phyloP scores from a whole-genome alignment of 2,888 invertebrate species.

The Xiphydria camelus region DNA sequence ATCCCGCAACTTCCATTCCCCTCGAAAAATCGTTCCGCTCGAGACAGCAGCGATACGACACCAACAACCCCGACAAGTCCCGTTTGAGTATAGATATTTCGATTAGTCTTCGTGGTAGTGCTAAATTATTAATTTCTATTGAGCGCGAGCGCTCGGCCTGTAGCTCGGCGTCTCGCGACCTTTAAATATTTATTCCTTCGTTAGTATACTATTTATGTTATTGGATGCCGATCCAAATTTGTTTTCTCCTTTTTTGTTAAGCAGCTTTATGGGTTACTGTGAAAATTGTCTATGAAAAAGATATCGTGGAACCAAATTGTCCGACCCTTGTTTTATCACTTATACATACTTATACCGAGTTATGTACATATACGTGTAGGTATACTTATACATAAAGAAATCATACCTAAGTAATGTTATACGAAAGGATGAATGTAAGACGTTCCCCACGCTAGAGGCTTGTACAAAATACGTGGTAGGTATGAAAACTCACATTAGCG shows the following conservation, averaged over 20 bases:
- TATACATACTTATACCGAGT: conserved; percentile 13
- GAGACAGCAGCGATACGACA: no score
- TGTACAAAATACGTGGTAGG: conserved; percentile 30
- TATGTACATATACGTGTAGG: conserved; percentile 18
- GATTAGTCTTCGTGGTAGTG: no score
- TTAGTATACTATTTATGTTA: conserved; percentile 18
- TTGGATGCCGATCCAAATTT: conserved; percentile 17
- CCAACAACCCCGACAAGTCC: no score
- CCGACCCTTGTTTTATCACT: conserved; percentile 13
- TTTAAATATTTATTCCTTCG: conserved; percentile 15
- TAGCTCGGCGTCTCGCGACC: neutral
- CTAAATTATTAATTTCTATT: no score
- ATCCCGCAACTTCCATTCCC: neutral
- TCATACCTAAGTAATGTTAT: neutral
- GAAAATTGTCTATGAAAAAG: conserved; percentile 12
- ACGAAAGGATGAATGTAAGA: conserved; percentile 5
- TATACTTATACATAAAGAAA: conserved; percentile 13
- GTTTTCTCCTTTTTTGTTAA: conserved; percentile 12
- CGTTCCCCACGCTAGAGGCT: conserved; percentile 25
- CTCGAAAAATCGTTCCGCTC: no score
- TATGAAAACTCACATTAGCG: conserved; percentile 13
- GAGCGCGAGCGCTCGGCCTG: no score
- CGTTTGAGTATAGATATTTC: no score
- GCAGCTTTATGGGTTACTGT: conserved; percentile 12
- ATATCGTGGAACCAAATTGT: conserved; percentile 14